Evolutionary conservation across 1,140 invertebrate species (phyloP).

Genomic region (Venustaconcha ellipsiformis): DNA sequence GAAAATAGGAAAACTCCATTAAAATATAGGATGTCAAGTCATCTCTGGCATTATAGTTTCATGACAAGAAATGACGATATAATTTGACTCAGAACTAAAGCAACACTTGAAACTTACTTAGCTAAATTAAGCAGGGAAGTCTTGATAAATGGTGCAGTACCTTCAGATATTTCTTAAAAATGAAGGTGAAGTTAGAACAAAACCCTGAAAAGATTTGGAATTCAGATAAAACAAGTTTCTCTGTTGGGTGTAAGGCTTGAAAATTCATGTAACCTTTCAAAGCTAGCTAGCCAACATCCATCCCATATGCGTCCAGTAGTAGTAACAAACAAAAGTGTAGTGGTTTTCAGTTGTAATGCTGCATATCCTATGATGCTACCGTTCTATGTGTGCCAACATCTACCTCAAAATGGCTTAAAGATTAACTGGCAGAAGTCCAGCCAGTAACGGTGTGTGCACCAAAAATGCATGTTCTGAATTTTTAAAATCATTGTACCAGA

Average conservation of each 20-base stretch:
- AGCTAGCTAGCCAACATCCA: background rate
- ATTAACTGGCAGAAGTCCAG: conserved; percentile 10
- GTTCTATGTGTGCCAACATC: conserved; percentile 23
- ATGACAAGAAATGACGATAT: conserved; percentile 10
- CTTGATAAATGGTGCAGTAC: too few relatives aligned
- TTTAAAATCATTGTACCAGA: conserved; percentile 19
- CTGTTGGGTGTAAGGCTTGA: conserved; percentile 10
- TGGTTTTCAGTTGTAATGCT: conserved; percentile 29
- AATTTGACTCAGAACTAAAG: background rate
- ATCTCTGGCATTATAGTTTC: conserved; percentile 17
- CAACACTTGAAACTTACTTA: conserved; percentile 8
- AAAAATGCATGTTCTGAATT: conserved; percentile 26
- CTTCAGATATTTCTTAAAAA: too few relatives aligned
- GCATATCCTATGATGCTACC: conserved; percentile 27
- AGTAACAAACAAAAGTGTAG: conserved; percentile 12
- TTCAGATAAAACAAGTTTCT: conserved; percentile 21
- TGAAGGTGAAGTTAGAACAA: too few relatives aligned
- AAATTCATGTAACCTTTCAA: conserved; percentile 17
- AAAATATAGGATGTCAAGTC: background rate
- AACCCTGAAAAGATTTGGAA: conserved; percentile 17
- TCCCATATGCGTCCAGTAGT: conserved; percentile 3
- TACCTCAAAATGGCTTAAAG: conserved; percentile 15
- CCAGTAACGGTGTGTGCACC: conserved; percentile 13
- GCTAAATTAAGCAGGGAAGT: conserved; percentile 6
- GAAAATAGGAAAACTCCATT: conserved; percentile 22